Evolutionary conservation across 2,113 vertebrate genomes (phyloP).

Genomic region (Phasianus colchicus): DNA sequence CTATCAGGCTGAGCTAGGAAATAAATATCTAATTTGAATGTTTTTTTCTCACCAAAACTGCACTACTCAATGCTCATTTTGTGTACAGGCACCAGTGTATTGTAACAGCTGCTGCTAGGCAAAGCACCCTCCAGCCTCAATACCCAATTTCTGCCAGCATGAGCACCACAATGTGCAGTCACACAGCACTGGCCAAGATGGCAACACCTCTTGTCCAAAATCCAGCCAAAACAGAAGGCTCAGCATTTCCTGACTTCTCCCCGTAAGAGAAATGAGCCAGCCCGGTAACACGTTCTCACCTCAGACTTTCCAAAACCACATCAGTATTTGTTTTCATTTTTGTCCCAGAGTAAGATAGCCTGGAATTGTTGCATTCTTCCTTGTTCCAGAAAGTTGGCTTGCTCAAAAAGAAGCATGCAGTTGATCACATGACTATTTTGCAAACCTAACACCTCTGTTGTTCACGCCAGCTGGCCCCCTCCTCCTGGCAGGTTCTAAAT

Average conservation of each 20-base stretch:
- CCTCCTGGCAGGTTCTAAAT: slow-evolving; percentile 12
- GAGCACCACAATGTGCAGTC: accelerated
- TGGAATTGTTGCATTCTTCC: background rate
- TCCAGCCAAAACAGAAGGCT: background rate
- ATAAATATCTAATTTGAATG: background rate
- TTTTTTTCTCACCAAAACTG: background rate
- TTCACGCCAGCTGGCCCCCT: background rate
- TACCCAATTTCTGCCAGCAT: background rate
- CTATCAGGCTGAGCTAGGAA: background rate
- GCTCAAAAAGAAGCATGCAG: background rate
- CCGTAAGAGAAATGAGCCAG: background rate
- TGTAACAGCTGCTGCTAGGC: background rate
- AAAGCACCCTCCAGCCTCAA: background rate
- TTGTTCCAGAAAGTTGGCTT: background rate
- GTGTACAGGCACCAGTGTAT: accelerated
- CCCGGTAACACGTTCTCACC: background rate
- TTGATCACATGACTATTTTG: background rate
- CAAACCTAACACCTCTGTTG: slow-evolving; percentile 2
- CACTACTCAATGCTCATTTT: background rate
- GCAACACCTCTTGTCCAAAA: background rate
- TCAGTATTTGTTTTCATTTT: background rate
- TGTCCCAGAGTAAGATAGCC: background rate
- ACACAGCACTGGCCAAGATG: accelerated
- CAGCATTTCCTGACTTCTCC: background rate
- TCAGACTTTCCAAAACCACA: background rate